Evolutionary conservation across 2,113 vertebrate species (phyloP), one percentile per base, ranked within the genome.

Genomic region (Aleadryas rufinucha): DNA sequence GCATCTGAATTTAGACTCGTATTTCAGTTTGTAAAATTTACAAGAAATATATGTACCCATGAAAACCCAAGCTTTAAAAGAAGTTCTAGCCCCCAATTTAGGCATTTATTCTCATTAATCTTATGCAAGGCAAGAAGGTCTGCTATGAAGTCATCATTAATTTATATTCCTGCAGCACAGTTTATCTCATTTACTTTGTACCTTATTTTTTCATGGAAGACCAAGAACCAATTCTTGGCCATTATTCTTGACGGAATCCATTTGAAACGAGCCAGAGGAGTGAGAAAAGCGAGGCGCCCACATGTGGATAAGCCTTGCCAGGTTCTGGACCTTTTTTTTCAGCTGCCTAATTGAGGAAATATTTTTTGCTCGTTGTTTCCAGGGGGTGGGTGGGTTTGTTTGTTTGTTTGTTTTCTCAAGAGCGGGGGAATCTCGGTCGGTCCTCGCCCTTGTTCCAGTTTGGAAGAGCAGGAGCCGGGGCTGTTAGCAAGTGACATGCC

Each of bases 401-500:
- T 87, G 37, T 72, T n/a, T n/a, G n/a, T n/a, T 76, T 89, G 76
- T 94, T 96, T 90, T 76, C 85, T 90, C 72, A 8, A 45, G 83
- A 94, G 64, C 1, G 0, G 50, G 50, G 84, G 83, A 64, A 87
- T 94, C 94, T 96, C 50, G 47, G 60, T 94, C 3, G 1, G 19
- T 84, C 17, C 80, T 78, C 1, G 5, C 54, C 81, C 93, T 96
- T 83, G 91, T 90, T 94, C 26, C 88, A 27, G 68, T 84, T 90
- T 74, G 71, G 75, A 81, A 53, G 91, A 96, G 91, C 91, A 93
- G 89, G 80, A 52, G 2, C 41, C 4, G 31, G 68, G 85, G 92
- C 91, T 97, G 95, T 94, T 92, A 96, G 95, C 95, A 84, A 97
- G 88, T 69, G 95, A 90, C 96, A 84, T 96, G 80, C 44, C 86